A percentile compares a stretch with the other conserved stretches of the same genome.
Evolutionary conservation across 2,888 invertebrate species (phyloP).

Genomic region (Oligia strigilis): DNA sequence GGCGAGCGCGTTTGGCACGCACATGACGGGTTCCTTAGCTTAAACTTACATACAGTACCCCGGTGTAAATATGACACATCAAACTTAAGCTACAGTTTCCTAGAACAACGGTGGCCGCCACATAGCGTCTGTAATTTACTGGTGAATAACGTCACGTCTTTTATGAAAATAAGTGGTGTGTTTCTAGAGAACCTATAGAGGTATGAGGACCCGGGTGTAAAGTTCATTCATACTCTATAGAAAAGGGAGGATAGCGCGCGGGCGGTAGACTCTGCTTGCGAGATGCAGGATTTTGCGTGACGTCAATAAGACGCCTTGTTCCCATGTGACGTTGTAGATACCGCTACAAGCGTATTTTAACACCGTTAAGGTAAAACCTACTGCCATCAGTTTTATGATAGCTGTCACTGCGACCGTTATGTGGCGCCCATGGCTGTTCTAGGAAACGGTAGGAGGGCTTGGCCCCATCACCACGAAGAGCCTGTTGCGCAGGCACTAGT

Average conservation of each 20-base stretch:
- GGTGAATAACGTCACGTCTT: not conserved
- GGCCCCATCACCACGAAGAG: not conserved
- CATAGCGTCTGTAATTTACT: not conserved
- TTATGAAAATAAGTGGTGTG: not conserved
- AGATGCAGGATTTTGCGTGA: no score
- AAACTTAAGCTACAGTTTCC: not conserved
- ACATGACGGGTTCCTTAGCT: slow-evolving; percentile 47
- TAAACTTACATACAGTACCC: slow-evolving; percentile 41
- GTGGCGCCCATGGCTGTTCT: no score
- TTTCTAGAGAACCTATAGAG: not conserved
- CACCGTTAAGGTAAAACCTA: not conserved
- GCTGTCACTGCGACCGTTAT: not conserved
- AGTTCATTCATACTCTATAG: no score
- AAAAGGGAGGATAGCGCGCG: no score
- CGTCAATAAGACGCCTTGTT: no score
- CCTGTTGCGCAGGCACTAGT: no score
- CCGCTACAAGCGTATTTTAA: no score
- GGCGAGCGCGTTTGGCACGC: slow-evolving; percentile 43
- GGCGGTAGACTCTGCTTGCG: no score
- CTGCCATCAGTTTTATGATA: not conserved
- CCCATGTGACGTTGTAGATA: no score
- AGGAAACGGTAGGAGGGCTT: not conserved
- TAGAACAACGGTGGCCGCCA: not conserved
- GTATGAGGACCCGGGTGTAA: no score
- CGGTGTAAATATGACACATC: slow-evolving; percentile 2